Evolutionary conservation across 2,888 invertebrate species (phyloP), one percentile per base, ranked within the genome.

Genomic region (Cheiracanthium punctorium): DNA sequence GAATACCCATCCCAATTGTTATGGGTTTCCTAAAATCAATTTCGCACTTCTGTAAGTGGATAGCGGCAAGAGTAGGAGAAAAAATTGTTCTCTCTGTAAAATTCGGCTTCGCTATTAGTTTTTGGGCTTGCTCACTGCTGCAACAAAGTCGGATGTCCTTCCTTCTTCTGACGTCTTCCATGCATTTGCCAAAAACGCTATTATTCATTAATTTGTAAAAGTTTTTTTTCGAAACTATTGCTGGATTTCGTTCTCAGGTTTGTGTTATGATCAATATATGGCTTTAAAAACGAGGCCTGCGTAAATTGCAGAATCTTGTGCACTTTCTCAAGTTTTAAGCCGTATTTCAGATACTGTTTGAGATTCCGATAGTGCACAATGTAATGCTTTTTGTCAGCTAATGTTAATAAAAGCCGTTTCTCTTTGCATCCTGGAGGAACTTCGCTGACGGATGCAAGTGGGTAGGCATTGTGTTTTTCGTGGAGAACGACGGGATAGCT

Each of bases 201-300:
- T 91, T 91, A 82, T 91, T 91, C 89, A 90, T 90, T 10, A 91
- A 80, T 87, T 91, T 91, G 72, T 91, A 92, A 74, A 92, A 91
- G 85, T 90, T 90, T 90, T 91, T 91, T 91, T 80, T 91, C 90
- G 90, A 91, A 92, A 71, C 90, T 90, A 88, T 88, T 90, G 80
- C 88, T 90, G 88, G 88, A 90, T 79, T 89, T 84, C 89, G 89
- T 89, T 20, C 87, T 72, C 1, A 32, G 37, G 17, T 32, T 30
- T 14, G 70, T 70, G 33, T 37, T 70, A 20, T 32, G n/a, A 5
- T 70, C 70, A n/a, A 70, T 70, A n/a, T 33, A 72, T 28, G 24
- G 0, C 28, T 43, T 72, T 14, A 72, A 17, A 14, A 37, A 72
- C 0, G 43, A n/a, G 17, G 24, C 4, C 43, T 43, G 41, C 0